Conservation (phyloP, 2,797 vertebrate species). For the Macropodus opercularis region DNA sequence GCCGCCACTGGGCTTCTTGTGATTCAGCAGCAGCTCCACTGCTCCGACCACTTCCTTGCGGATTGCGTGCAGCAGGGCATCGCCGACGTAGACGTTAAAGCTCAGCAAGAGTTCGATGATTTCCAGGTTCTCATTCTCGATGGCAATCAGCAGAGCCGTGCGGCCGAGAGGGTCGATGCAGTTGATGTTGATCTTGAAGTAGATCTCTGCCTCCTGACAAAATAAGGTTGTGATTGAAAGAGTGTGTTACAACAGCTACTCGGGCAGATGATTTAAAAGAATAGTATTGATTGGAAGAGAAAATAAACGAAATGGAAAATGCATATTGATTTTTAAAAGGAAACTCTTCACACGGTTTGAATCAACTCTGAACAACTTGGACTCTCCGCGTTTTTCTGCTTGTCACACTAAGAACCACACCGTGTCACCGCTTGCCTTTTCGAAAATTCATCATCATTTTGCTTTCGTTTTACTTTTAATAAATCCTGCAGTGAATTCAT, state of each 20-base stretch:
- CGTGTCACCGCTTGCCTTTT: neutral
- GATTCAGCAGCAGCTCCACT: conserved; percentile 93
- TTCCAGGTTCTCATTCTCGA: conserved; percentile 99
- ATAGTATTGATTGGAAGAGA: neutral
- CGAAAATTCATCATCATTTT: neutral
- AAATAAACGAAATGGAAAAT: neutral
- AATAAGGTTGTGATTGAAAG: conserved; percentile 17
- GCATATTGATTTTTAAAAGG: conserved; percentile 18
- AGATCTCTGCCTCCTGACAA: conserved; percentile 92
- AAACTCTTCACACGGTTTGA: conserved; percentile 1
- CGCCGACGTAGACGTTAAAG: conserved; percentile 93
- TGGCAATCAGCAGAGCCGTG: conserved; percentile 96
- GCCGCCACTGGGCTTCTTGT: conserved; percentile 95
- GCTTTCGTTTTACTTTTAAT: neutral
- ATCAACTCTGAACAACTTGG: neutral
- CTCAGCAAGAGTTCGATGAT: conserved; percentile 94
- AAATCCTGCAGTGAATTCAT: neutral
- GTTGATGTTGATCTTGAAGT: conserved; percentile 99
- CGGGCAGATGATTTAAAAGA: neutral
- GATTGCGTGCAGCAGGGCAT: conserved; percentile 95
- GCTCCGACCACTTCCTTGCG: conserved; percentile 97
- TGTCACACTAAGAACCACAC: neutral
- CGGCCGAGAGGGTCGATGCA: conserved; percentile 98
- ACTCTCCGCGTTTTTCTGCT: neutral
- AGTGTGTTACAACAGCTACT: conserved; percentile 1